These are phyloP conservation scores for Dendrolimus pini DNA, from an alignment of 2,888 invertebrate genomes.

Conservation along the genomic window DNA sequence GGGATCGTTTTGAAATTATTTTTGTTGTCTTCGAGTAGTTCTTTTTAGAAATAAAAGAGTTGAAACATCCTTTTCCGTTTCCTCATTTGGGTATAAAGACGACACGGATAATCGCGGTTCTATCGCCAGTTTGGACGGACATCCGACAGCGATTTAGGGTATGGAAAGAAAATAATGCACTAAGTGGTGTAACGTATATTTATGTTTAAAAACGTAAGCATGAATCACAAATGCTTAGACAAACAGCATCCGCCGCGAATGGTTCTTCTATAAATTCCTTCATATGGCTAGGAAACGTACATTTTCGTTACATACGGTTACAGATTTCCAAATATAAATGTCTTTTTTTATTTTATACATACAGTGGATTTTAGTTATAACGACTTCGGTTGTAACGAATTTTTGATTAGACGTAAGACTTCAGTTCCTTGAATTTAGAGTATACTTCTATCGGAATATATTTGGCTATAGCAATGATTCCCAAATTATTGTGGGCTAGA, in stretches of 20 bases:
- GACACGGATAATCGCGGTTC: slow-evolving; percentile 41
- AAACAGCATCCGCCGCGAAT: background rate
- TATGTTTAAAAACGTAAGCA: background rate
- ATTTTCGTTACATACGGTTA: too few species aligned
- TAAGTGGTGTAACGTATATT: background rate
- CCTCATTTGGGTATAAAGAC: slow-evolving; percentile 19
- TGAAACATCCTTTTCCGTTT: slow-evolving; percentile 52
- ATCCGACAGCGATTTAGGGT: slow-evolving; percentile 24
- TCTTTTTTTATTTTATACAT: too few species aligned
- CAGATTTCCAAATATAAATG: too few species aligned
- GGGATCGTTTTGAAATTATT: slow-evolving; percentile 26
- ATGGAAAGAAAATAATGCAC: background rate
- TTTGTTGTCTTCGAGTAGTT: slow-evolving; percentile 23
- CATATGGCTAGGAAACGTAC: too few species aligned
- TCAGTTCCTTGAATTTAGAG: too few species aligned
- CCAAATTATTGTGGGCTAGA: too few species aligned
- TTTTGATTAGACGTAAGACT: too few species aligned
- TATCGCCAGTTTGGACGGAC: slow-evolving; percentile 38
- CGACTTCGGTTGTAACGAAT: too few species aligned
- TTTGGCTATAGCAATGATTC: too few species aligned
- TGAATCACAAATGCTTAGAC: background rate
- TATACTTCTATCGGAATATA: too few species aligned
- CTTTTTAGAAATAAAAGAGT: slow-evolving; percentile 33
- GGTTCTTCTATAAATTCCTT: too few species aligned
- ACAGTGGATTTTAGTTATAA: too few species aligned